Evolutionary conservation across 2,113 vertebrate genomes (phyloP).

Genomic region (Platysternon megacephalum): DNA sequence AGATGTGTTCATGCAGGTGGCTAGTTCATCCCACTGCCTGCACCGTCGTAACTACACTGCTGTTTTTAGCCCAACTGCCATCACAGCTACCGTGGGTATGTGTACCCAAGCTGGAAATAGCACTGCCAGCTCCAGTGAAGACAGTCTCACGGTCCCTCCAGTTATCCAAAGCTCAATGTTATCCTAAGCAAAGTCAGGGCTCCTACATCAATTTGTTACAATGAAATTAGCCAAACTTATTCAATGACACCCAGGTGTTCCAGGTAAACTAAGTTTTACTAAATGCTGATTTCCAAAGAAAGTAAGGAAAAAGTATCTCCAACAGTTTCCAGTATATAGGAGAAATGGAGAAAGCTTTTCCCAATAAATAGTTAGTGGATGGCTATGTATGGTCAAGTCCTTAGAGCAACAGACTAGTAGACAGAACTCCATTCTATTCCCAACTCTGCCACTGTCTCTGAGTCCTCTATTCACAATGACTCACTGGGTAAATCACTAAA

Average conservation of each 20-base stretch:
- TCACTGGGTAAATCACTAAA: background rate
- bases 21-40: background rate
- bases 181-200: rapidly evolving
- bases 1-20: background rate
- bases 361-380: background rate
- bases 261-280: background rate
- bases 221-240: background rate
- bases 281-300: background rate
- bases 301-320: background rate
- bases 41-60: background rate
- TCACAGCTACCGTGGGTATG: background rate
- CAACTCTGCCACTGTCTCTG: background rate
- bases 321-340: background rate
- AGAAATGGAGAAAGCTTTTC: background rate
- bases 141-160: background rate
- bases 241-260: background rate
- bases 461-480: background rate
- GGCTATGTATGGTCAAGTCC: background rate
- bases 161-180: background rate
- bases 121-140: background rate
- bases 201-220: background rate
- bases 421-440: background rate
- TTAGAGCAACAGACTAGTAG: background rate
- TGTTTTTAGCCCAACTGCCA: background rate
- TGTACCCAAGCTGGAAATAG: background rate